These are phyloP conservation scores for Nephotettix cincticeps DNA, from an alignment of 1,140 invertebrate genomes.

Conservation along the genomic window DNA sequence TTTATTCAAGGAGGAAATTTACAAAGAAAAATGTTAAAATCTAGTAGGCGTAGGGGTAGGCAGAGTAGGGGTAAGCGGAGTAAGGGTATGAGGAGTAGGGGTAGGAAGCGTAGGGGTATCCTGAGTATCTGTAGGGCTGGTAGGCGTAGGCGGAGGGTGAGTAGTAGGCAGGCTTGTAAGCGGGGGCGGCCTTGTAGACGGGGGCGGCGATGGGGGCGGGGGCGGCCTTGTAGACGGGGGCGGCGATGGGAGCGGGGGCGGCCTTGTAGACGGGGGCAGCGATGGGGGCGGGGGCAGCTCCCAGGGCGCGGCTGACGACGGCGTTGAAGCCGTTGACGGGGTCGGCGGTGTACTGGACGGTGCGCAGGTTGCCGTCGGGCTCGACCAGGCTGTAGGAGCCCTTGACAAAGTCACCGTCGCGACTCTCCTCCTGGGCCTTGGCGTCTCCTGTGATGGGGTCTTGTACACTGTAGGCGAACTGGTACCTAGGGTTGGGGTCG, in stretches of 20 bases:
- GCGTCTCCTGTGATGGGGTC: slow-evolving; percentile 54
- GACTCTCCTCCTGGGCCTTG: slow-evolving; percentile 53
- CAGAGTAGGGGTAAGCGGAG: slow-evolving; percentile 26
- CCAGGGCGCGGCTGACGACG: slow-evolving; percentile 54
- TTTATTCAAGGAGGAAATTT: background rate
- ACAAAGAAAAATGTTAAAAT: background rate
- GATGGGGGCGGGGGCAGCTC: slow-evolving; percentile 19
- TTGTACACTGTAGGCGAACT: slow-evolving; percentile 55
- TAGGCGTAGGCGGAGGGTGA: slow-evolving; percentile 12
- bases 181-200: background rate
- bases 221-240: background rate
- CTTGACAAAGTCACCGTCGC: slow-evolving; percentile 53
- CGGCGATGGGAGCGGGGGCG: background rate
- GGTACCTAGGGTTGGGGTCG: slow-evolving; percentile 48
- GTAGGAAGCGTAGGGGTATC: slow-evolving; percentile 15
- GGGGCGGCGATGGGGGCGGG: slow-evolving; percentile 5
- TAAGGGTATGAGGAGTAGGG: slow-evolving; percentile 17
- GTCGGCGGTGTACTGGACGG: slow-evolving; percentile 61
- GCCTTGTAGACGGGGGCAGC: slow-evolving; percentile 5
- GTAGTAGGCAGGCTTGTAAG: slow-evolving; percentile 19
- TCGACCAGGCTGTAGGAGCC: slow-evolving; percentile 54
- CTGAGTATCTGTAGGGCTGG: slow-evolving; percentile 17
- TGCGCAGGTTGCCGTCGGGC: slow-evolving; percentile 55
- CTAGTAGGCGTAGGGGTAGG: slow-evolving; percentile 24
- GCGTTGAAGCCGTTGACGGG: slow-evolving; percentile 63